Conservation (phyloP, 2,113 vertebrate species). For the Colaptes auratus region DNA sequence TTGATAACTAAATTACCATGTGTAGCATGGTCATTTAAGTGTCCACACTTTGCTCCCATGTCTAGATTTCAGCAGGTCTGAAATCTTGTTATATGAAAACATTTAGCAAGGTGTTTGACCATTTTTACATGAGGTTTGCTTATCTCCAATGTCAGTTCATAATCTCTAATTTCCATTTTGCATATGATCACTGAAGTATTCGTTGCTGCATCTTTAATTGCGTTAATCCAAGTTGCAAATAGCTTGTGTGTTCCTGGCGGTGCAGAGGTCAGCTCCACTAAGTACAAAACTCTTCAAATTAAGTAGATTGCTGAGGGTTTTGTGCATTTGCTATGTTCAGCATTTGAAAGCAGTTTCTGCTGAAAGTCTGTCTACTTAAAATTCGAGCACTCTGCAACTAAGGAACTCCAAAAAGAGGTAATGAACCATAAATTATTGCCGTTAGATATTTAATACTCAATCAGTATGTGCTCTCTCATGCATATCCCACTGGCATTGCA, state of each 20-base stretch:
- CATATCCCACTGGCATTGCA: constrained; percentile 83
- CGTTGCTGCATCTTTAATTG: constrained; percentile 11
- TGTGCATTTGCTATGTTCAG: constrained; percentile 50
- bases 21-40: neutral
- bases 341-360: constrained; percentile 69
- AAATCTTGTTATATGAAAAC: neutral
- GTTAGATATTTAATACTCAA: constrained; percentile 90
- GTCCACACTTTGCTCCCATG: neutral
- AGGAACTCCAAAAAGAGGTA: constrained; percentile 85
- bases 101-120: neutral
- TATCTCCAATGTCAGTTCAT: neutral
- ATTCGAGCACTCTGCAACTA: constrained; percentile 81
- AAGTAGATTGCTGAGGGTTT: constrained; percentile 44
- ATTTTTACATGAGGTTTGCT: neutral
- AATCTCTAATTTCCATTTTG: neutral
- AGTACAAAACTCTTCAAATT: constrained; percentile 49
- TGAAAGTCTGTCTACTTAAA: constrained; percentile 78
- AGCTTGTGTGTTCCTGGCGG: neutral
- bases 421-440: constrained; percentile 88
- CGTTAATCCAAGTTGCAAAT: constrained; percentile 4
- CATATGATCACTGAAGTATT: neutral
- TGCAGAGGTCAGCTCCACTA: constrained; percentile 28
- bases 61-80: neutral
- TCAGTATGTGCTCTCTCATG: constrained; percentile 87
- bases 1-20: neutral